These are phyloP conservation scores for Bactericera cockerelli DNA, from an alignment of 1,140 invertebrate genomes.

Conservation along the genomic window DNA sequence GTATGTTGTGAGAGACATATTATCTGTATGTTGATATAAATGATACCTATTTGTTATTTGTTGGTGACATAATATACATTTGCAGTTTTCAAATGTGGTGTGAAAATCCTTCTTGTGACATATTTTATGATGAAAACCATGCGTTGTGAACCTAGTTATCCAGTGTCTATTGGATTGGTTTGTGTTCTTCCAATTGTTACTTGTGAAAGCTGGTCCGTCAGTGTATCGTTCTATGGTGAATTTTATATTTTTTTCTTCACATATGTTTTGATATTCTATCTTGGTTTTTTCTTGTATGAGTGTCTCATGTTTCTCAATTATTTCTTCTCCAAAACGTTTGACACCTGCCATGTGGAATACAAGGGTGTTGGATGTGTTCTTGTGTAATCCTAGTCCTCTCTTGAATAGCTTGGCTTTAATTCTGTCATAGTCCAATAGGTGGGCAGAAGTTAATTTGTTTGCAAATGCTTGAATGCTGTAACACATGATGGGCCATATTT, in stretches of 20 bases:
- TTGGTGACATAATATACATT: neutral
- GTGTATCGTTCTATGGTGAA: neutral
- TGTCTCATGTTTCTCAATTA: neutral
- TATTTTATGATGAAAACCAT: neutral
- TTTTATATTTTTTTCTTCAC: neutral
- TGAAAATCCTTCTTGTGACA: neutral
- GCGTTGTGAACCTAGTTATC: neutral
- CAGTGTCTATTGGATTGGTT: neutral
- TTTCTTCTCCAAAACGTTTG: neutral
- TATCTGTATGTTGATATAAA: too few relatives aligned
- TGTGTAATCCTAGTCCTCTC: neutral
- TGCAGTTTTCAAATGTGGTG: neutral
- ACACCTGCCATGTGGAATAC: neutral
- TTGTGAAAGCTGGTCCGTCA: neutral
- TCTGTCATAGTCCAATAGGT: neutral
- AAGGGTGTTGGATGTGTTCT: neutral
- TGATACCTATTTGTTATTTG: too few relatives aligned
- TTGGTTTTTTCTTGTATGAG: neutral
- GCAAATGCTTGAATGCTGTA: neutral
- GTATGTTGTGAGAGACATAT: too few relatives aligned
- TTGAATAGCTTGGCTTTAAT: conserved; percentile 2
- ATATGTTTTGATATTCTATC: neutral
- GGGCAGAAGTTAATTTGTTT: neutral
- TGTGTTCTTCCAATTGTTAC: neutral
- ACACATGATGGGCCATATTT: neutral